Evolutionary conservation across 2,113 vertebrate species (phyloP), one percentile per base, ranked within the genome.

Genomic region (Brachionichthys hirsutus): DNA sequence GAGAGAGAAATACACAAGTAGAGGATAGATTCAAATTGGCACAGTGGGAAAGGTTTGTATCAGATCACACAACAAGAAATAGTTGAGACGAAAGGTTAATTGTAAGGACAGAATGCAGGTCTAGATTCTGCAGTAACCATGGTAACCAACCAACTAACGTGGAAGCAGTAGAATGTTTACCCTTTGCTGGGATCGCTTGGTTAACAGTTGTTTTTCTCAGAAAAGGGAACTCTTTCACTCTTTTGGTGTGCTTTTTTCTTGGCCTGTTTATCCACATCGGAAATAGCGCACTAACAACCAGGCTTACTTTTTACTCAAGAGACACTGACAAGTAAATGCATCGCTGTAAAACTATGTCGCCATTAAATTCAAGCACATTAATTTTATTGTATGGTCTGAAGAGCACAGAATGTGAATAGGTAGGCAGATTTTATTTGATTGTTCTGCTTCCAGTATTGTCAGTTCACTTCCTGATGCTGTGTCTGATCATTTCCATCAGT

Each of bases 21-120:
- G 47, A 22, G 5, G 11, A 49, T 49, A 61, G 20, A 76, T 84
- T 70, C n/a, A 69, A 77, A 44, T 41, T 54, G 53, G 20, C 20
- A 24, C 4, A 44, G 57, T 43, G 57, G 58, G 54, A 84, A 80
- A 64, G 50, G 53, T 48, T 41, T 53, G 3, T 10, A 20, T 47
- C 35, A 70, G 56, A 62, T 70, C 48, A 70, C 47, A 71, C 49
- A 65, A 75, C 56, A 63, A 69, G 60, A 84, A 62, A 73, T 82
- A 73, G 76, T 83, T 81, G 66, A 85, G 75, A 85, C 60, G 61
- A 83, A 82, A 75, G 73, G 87, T 89, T 92, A 90, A 89, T 89
- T 90, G 78, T 85, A 78, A 89, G 88, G 79, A 85, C 78, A 87
- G 85, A 73, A 77, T 52, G 69, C 53, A 61, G 59, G 64, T 63